A percentile compares a stretch with the other conserved stretches of the same genome.
Conservation (phyloP, 2,113 vertebrate species). For the Hirundichthys speculiger region DNA sequence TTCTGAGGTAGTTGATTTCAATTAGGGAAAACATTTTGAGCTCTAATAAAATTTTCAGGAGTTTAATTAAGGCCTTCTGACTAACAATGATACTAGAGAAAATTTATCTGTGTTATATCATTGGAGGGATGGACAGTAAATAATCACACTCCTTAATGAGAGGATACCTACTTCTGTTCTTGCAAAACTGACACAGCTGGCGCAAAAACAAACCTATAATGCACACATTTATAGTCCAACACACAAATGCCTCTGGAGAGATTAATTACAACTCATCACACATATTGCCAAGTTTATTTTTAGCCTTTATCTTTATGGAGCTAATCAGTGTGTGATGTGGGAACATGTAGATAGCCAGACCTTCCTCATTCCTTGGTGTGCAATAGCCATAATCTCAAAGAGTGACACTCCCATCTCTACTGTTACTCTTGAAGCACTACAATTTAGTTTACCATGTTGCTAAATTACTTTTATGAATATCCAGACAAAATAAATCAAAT, state of each 20-base stretch:
- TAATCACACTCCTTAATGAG: too few relatives aligned
- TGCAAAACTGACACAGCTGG: background rate
- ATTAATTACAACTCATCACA: conserved; percentile 29
- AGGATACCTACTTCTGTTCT: too few relatives aligned
- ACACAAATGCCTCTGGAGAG: conserved; percentile 6
- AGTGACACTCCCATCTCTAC: conserved; percentile 11
- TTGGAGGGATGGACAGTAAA: too few relatives aligned
- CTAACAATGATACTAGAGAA: too few relatives aligned
- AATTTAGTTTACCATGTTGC: background rate
- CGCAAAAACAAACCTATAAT: background rate
- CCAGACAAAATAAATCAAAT: too few relatives aligned
- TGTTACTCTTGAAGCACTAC: background rate
- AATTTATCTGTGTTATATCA: too few relatives aligned
- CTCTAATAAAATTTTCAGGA: too few relatives aligned
- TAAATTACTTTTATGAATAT: background rate
- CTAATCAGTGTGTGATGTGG: conserved; percentile 64
- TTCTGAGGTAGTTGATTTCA: too few relatives aligned
- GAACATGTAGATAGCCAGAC: conserved; percentile 67
- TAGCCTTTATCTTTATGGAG: conserved; percentile 68
- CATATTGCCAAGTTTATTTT: conserved; percentile 36
- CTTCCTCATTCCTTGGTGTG: conserved; percentile 69
- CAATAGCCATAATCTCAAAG: background rate
- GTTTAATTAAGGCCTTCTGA: too few relatives aligned
- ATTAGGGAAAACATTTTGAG: too few relatives aligned
- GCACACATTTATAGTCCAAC: background rate